Evolutionary conservation across 2,113 vertebrate genomes (phyloP), one percentile per base, ranked within the genome.

Genomic region (Anseranas semipalmata): DNA sequence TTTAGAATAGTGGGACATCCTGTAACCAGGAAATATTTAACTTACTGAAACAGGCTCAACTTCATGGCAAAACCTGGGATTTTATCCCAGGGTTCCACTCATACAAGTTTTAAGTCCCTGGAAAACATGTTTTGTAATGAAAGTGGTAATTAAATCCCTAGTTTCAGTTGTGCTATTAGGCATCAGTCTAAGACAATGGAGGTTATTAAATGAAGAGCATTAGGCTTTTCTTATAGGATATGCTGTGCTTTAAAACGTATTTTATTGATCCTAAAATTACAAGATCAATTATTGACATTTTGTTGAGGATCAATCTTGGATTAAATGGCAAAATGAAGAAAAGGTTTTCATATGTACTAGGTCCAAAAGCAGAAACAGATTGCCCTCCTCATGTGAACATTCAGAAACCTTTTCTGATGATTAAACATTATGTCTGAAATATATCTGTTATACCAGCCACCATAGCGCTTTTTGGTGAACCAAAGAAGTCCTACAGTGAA

Each of bases 251-350:
- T 89, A 92, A 96, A 97, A 95, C 37, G 74, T 81, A 90, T 92
- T 97, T 97, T 97, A 97, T 94, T 96, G 74, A 91, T 91, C 96
- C 93, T 72, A 94, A 95, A 96, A 95, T 93, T 95, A 95, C 94
- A 97, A 96, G 96, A 90, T 95, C 86, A 91, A 93, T 96, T 89
- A 87, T 73, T 94, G 93, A 93, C 86, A 94, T 95, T 83, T 95
- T 85, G 53, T 95, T 89, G 81, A 91, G 93, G 92, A 95, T 95
- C 87, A 78, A 89, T 89, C 70, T 91, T 18, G 45, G 95, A 93
- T 89, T 87, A 93, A 90, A 97, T 94, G 93, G 85, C 91, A 92
- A 96, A 96, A 95, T 84, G 79, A 92, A 93, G 94, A 90, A 86
- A 72, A 55, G 93, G 68, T 86, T 95, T 95, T 97, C 95, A 85